Percentiles rank a stretch among this genome's conserved stretches.
Conservation (phyloP, 2,888 invertebrate genomes). For the Drosophila atripex region DNA sequence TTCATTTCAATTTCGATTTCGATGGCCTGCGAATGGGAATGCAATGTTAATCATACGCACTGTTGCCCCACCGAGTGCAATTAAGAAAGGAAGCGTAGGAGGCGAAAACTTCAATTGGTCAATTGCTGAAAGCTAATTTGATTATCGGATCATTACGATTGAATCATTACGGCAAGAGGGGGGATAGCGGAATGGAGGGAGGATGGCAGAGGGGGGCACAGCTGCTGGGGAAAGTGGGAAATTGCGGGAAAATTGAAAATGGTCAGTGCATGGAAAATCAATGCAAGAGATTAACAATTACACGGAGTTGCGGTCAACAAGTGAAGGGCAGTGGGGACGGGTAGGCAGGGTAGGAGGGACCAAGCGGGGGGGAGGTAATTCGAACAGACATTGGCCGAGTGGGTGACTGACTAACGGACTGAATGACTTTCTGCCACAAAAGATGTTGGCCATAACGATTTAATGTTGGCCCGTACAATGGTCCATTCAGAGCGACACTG, state of each 20-base stretch:
- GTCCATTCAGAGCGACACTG: slow-evolving; percentile 4
- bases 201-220: no score
- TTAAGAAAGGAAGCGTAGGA: slow-evolving; percentile 33
- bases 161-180: neutral
- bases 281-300: slow-evolving; percentile 72
- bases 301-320: slow-evolving; percentile 56
- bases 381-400: neutral
- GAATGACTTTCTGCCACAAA: slow-evolving; percentile 28
- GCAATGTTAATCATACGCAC: slow-evolving; percentile 67
- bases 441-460: slow-evolving; percentile 58
- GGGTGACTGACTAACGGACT: slow-evolving; percentile 10
- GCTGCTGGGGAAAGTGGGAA: neutral
- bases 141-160: slow-evolving; percentile 36
- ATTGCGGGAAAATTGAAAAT: slow-evolving; percentile 1
- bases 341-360: no score
- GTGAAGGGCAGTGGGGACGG: slow-evolving; percentile 12
- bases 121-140: slow-evolving; percentile 42
- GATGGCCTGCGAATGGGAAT: neutral
- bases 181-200: no score
- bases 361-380: neutral
- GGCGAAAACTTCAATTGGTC: slow-evolving; percentile 18
- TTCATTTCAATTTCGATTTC: neutral
- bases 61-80: slow-evolving; percentile 54
- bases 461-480: slow-evolving; percentile 46
- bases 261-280: slow-evolving; percentile 56